Evolutionary conservation across 1,140 invertebrate genomes (phyloP), one percentile per base, ranked within the genome.

Genomic region (Drosophila mojavensis): DNA sequence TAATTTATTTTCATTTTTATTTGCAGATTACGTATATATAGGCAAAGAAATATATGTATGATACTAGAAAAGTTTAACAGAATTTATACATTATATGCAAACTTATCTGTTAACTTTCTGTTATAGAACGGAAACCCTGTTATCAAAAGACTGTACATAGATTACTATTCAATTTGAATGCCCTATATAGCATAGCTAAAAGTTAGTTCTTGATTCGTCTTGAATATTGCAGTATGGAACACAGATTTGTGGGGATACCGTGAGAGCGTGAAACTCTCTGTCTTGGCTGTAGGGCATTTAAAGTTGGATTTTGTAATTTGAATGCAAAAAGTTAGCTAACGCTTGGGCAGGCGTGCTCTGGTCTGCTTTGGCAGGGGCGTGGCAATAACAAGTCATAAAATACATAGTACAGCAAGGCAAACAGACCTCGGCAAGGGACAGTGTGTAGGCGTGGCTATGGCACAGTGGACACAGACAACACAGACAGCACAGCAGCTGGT

Each of bases 301-400:
- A 72, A 59, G 83, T 86, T 75, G 59, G 59, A 54, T 71, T 85
- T 66, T 58, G 70, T 75, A 86, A 81, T 83, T 68, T 73, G 67
- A 73, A 67, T 79, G 62, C 36, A 76, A 62, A 75, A 88, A 86
- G 63, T 73, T 78, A 75, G 20, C 20, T 24, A 24, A 24, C 75
- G 63, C 20, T 54, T 65, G 17, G 54, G 53, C 36, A 13, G 45
- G 54, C 61, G 26, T 47, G 11, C 6, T 39, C 36, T 13, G 36
- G 3, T 20, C n/a, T 43, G 65, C 2, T 55, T 30, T 5, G 45
- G 20, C n/a, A 13, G 28, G 50, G 56, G 55, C 36, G 83, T 72
- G 60, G 78, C 69, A 79, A 81, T 82, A 78, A 86, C 79, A 88
- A 88, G 82, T 88, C 79, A 88, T 86, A 86, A 88, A 86, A 75